These are phyloP conservation scores for Chaetoderma sp. DNA, from an alignment of 2,888 invertebrate species.

Conservation along the genomic window DNA sequence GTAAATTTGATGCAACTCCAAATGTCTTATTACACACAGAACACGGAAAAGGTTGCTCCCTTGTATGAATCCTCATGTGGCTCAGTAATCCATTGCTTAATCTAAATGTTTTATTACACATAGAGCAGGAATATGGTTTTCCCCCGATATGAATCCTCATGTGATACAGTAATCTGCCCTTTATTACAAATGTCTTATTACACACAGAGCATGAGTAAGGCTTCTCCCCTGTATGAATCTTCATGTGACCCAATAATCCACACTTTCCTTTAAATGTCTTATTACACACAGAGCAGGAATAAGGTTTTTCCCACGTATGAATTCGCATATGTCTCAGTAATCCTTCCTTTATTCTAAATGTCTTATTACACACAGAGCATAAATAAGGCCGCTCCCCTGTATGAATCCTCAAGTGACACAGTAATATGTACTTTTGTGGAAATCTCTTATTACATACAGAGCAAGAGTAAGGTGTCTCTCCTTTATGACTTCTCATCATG, in stretches of 20 bases:
- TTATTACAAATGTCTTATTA: constrained; percentile 34
- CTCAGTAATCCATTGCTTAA: constrained; percentile 29
- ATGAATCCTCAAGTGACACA: no score
- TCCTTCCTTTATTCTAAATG: no score
- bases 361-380: no score
- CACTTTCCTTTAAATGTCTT: neutral
- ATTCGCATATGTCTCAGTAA: no score
- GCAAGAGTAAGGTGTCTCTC: no score
- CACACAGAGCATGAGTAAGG: constrained; percentile 32
- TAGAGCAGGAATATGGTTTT: constrained; percentile 36
- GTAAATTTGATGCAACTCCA: neutral
- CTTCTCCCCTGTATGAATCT: constrained; percentile 17
- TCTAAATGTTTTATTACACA: constrained; percentile 39
- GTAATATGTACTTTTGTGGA: no score
- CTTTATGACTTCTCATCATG: no score
- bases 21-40: constrained; percentile 30
- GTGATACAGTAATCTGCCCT: constrained; percentile 34
- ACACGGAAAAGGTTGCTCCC: constrained; percentile 32
- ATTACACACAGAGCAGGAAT: constrained; percentile 36
- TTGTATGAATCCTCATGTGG: constrained; percentile 30
- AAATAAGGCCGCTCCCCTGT: no score
- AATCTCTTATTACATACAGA: no score
- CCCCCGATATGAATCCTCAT: constrained; percentile 37
- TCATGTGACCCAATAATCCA: neutral
- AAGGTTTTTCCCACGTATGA: constrained; percentile 31